Conservation (phyloP, 1,140 invertebrate species). For the Heliconius hewitsoni region DNA sequence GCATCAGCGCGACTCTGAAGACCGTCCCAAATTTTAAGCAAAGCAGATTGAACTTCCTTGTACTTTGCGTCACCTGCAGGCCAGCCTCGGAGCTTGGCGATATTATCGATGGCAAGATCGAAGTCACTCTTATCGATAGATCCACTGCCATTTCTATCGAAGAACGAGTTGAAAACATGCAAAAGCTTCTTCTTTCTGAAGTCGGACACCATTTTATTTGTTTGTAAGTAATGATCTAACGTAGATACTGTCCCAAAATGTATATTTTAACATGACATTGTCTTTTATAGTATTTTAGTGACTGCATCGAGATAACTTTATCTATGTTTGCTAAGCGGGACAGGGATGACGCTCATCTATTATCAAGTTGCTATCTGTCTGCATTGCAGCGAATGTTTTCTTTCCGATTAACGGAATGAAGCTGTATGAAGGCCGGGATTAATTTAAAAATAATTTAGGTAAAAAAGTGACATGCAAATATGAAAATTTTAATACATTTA, state of each 20-base stretch:
- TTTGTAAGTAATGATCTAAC: conserved; percentile 5
- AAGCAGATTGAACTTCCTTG: conserved; percentile 84
- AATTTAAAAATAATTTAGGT: background rate
- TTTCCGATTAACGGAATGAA: conserved; percentile 24
- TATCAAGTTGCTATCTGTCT: conserved; percentile 46
- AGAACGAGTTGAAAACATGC: conserved; percentile 92
- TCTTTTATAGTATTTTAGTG: conserved; percentile 39
- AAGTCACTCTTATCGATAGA: conserved; percentile 90
- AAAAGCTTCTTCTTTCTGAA: conserved; percentile 93
- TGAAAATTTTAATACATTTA: background rate
- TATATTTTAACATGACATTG: conserved; percentile 11
- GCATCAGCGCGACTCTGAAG: conserved; percentile 87
- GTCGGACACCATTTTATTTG: conserved; percentile 87
- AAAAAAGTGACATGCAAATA: background rate
- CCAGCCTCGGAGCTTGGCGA: conserved; percentile 88
- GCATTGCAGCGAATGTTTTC: conserved; percentile 46
- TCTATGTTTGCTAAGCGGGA: conserved; percentile 27
- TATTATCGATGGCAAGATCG: conserved; percentile 87
- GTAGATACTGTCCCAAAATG: conserved; percentile 1
- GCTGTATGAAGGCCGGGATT: background rate
- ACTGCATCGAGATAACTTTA: conserved; percentile 38
- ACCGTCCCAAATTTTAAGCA: conserved; percentile 90
- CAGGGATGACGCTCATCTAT: conserved; percentile 40
- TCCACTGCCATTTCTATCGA: conserved; percentile 90
- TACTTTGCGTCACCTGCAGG: conserved; percentile 84